A percentile compares a stretch with the other conserved stretches of the same genome.
Evolutionary conservation across 2,113 vertebrate genomes (phyloP).

Genomic region (Plecotus auritus): DNA sequence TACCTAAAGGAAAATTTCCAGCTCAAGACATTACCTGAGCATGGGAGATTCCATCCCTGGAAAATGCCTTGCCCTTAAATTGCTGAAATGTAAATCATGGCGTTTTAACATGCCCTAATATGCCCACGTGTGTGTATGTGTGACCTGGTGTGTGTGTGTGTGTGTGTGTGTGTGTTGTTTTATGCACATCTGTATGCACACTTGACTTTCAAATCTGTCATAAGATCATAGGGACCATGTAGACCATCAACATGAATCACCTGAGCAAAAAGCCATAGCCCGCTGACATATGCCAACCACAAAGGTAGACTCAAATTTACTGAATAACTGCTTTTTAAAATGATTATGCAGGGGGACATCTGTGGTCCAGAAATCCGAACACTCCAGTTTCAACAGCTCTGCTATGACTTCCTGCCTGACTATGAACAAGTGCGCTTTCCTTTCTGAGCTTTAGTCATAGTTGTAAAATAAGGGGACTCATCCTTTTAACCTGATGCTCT

Average conservation of each 20-base stretch:
- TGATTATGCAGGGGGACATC: not conserved
- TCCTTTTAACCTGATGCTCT: not conserved
- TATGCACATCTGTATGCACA: not conserved
- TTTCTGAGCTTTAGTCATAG: not conserved
- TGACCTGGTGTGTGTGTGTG: not conserved
- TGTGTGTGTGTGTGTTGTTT: not conserved
- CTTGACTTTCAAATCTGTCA: not conserved
- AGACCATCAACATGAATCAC: not conserved
- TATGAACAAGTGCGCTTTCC: not conserved
- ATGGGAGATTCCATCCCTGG: not conserved
- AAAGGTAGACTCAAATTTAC: not conserved
- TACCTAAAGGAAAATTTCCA: not conserved
- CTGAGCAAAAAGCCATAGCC: not conserved
- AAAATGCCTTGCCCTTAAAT: conserved; percentile 20
- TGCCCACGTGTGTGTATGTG: not conserved
- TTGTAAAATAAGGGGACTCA: not conserved
- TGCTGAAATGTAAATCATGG: conserved; percentile 53
- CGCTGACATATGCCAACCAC: not conserved
- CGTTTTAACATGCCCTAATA: not conserved
- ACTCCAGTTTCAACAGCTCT: not conserved
- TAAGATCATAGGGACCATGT: not conserved
- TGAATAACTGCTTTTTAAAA: not conserved
- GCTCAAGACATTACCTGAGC: not conserved
- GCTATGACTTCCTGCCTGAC: not conserved
- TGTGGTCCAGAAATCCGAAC: not conserved